A percentile compares a stretch with the other conserved stretches of the same genome.
These are phyloP conservation scores for Dendrophyllia cribrosa DNA, from an alignment of 64 coral and sea anemone species.

Conservation along the genomic window DNA sequence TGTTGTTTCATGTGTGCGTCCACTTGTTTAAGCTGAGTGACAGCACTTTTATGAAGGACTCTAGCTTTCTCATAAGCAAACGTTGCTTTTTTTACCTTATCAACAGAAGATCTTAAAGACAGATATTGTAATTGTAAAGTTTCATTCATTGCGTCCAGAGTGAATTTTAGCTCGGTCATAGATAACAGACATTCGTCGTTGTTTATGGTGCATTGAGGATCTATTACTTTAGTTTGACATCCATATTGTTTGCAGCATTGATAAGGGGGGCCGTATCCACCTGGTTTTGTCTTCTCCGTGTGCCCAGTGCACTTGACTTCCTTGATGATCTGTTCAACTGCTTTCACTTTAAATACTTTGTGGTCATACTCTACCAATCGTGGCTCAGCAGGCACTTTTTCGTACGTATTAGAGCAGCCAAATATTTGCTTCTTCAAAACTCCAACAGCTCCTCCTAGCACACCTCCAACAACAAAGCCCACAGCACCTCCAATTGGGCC, in stretches of 20 bases:
- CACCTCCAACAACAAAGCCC: too few species aligned
- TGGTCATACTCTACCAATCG: constrained; percentile 2
- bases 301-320: constrained; percentile 2
- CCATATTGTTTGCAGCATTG: not conserved
- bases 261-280: constrained; percentile 12
- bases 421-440: too few species aligned
- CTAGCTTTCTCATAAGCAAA: constrained; percentile 17
- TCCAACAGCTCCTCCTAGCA: too few species aligned
- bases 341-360: not conserved
- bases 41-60: not conserved
- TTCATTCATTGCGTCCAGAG: constrained; percentile 19
- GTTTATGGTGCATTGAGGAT: not conserved
- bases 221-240: constrained; percentile 7
- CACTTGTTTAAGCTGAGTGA: not conserved
- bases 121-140: not conserved
- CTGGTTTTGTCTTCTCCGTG: not conserved
- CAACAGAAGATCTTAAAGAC: constrained; percentile 12
- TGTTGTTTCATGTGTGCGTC: constrained; percentile 9
- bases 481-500: not conserved
- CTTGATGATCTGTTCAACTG: constrained; percentile 11
- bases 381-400: not conserved
- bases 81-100: not conserved
- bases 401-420: constrained; percentile 11
- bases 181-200: constrained; percentile 4
- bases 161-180: constrained; percentile 26